phyloP scores from a whole-genome alignment of 1,140 invertebrate species.

The Fopius arisanus region DNA sequence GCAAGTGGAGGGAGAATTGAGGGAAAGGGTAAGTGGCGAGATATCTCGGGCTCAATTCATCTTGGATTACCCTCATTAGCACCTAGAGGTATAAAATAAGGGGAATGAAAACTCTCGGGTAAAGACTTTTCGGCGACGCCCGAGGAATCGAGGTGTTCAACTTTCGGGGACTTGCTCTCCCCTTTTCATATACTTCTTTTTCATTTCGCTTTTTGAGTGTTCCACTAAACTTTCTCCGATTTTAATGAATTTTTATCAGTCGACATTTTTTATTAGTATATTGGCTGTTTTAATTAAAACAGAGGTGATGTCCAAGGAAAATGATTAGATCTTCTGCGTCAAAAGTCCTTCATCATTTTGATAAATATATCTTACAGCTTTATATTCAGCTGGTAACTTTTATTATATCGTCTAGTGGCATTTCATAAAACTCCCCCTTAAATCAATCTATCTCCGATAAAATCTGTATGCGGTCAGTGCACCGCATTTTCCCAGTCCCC shows the following conservation, averaged over 20 bases:
- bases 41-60: conserved; percentile 9
- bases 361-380: too few relatives aligned
- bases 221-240: background rate
- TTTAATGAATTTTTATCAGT: background rate
- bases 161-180: background rate
- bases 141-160: conserved; percentile 4
- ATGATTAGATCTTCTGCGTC: too few relatives aligned
- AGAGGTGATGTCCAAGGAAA: too few relatives aligned
- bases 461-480: background rate
- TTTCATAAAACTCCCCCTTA: background rate
- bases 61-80: conserved; percentile 14
- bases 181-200: background rate
- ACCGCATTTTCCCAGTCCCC: background rate
- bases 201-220: background rate
- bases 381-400: too few relatives aligned
- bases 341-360: too few relatives aligned
- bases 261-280: background rate
- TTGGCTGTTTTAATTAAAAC: too few relatives aligned
- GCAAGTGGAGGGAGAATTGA: background rate
- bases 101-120: background rate
- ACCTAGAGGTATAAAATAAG: conserved; percentile 9
- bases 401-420: too few relatives aligned
- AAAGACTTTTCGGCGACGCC: conserved; percentile 3
- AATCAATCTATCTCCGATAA: background rate
- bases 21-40: background rate